phyloP scores from a whole-genome alignment of 2,888 invertebrate genomes.

The Phortica magna region DNA sequence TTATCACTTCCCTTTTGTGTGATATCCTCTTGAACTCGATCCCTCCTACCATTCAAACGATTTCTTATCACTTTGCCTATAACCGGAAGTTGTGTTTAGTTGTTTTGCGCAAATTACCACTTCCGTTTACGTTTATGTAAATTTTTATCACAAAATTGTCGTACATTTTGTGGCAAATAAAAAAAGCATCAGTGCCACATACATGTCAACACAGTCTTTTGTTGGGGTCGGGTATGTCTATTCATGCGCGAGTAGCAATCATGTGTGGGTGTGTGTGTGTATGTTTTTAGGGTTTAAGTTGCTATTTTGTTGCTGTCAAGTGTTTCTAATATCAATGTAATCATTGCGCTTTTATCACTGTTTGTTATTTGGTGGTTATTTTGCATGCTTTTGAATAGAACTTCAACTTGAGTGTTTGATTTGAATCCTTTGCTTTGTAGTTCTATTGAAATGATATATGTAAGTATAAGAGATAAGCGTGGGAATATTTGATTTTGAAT shows the following conservation, averaged over 20 bases:
- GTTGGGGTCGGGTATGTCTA: not conserved
- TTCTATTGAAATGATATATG: too few species aligned
- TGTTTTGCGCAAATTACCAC: conserved; percentile 64
- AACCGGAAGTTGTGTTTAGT: conserved; percentile 22
- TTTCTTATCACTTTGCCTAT: conserved; percentile 24
- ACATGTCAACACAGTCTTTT: not conserved
- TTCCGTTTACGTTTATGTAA: conserved; percentile 68
- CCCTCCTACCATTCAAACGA: not conserved
- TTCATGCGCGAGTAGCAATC: not conserved
- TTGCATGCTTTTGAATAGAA: too few species aligned
- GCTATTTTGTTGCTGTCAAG: not conserved
- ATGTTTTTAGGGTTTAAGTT: not conserved
- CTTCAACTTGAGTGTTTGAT: too few species aligned
- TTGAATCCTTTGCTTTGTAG: too few species aligned
- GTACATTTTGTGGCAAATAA: conserved; percentile 73
- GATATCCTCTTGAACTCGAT: not conserved
- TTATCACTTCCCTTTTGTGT: conserved; percentile 25
- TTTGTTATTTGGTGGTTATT: not conserved
- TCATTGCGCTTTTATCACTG: not conserved
- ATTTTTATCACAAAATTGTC: conserved; percentile 70
- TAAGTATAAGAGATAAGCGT: too few species aligned
- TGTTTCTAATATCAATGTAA: not conserved
- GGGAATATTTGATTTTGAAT: too few species aligned
- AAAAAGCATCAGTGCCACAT: conserved; percentile 36
- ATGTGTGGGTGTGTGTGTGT: not conserved